Percentiles rank a stretch among this genome's conserved stretches.
Evolutionary conservation across 2,888 invertebrate genomes (phyloP).

Genomic region (Luperina nickerlii): DNA sequence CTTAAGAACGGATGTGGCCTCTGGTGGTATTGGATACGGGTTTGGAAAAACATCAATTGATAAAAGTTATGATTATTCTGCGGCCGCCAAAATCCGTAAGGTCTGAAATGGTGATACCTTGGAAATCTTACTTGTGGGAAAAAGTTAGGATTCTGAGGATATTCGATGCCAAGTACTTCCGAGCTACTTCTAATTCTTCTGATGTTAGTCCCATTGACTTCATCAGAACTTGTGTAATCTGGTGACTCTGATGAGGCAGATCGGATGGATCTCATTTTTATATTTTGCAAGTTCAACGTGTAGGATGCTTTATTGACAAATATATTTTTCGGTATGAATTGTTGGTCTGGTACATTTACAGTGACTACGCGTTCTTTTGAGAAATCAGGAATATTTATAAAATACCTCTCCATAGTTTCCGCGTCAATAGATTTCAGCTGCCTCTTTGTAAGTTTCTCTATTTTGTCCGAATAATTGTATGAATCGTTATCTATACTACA

Average conservation of each 20-base stretch:
- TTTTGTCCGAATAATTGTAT: slow-evolving; percentile 60
- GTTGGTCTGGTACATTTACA: slow-evolving; percentile 76
- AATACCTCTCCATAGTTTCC: slow-evolving; percentile 68
- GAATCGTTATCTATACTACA: slow-evolving; percentile 18
- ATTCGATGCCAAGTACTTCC: slow-evolving; percentile 37
- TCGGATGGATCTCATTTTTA: slow-evolving; percentile 67
- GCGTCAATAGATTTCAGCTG: slow-evolving; percentile 65
- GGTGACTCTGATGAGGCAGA: slow-evolving; percentile 65
- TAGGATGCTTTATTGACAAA: slow-evolving; percentile 78
- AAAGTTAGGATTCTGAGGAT: slow-evolving; percentile 51
- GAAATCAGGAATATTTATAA: slow-evolving; percentile 79
- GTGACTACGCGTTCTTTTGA: slow-evolving; percentile 72
- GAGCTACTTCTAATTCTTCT: slow-evolving; percentile 71
- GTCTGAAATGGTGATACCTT: slow-evolving; percentile 64
- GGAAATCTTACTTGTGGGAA: slow-evolving; percentile 55
- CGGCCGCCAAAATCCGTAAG: slow-evolving; percentile 72
- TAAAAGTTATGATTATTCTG: slow-evolving; percentile 70
- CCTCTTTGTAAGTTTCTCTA: slow-evolving; percentile 73
- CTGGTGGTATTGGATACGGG: slow-evolving; percentile 70
- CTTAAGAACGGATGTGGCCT: slow-evolving; percentile 65
- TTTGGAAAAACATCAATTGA: slow-evolving; percentile 69
- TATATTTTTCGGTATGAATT: slow-evolving; percentile 79
- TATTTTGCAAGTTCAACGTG: slow-evolving; percentile 74
- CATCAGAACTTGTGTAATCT: slow-evolving; percentile 73
- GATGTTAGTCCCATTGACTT: slow-evolving; percentile 75